These are phyloP conservation scores for Amiota communis DNA, from an alignment of 2,888 invertebrate species.

Conservation along the genomic window DNA sequence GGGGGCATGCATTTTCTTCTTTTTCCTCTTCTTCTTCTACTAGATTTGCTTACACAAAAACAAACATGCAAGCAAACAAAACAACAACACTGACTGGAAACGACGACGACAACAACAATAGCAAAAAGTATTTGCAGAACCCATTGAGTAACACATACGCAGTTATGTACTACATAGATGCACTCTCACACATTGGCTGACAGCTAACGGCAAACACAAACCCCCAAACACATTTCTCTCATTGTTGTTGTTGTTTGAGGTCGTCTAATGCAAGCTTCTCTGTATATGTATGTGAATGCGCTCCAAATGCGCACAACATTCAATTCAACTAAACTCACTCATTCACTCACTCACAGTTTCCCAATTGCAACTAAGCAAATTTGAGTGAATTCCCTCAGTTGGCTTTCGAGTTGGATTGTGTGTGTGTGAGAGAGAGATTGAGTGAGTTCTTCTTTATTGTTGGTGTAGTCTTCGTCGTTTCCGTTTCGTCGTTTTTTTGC, in stretches of 20 bases:
- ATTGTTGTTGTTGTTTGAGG: background rate
- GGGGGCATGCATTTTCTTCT: background rate
- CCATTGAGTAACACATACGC: slow-evolving; percentile 33
- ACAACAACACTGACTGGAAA: background rate
- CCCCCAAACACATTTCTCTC: slow-evolving; percentile 5
- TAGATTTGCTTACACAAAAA: slow-evolving; percentile 9
- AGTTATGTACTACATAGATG: slow-evolving; percentile 35
- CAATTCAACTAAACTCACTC: background rate
- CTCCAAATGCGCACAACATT: background rate
- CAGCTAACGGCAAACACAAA: background rate
- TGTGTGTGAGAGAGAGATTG: slow-evolving; percentile 10
- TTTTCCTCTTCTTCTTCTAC: background rate
- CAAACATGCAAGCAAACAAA: slow-evolving; percentile 13
- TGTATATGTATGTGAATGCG: background rate
- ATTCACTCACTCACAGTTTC: slow-evolving; percentile 3
- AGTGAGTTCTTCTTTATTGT: background rate
- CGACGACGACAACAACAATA: slow-evolving; percentile 13
- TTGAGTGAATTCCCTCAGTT: background rate
- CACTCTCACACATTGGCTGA: slow-evolving; percentile 39
- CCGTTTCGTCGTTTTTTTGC: slow-evolving; percentile 13
- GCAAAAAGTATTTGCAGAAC: slow-evolving; percentile 28
- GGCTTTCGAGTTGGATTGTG: slow-evolving; percentile 1
- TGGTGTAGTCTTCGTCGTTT: slow-evolving; percentile 14
- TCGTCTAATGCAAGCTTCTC: slow-evolving; percentile 1
- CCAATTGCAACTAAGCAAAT: slow-evolving; percentile 26